Evolutionary conservation across 2,888 invertebrate genomes (phyloP), one percentile per base, ranked within the genome.

Genomic region (Metellina segmentata): DNA sequence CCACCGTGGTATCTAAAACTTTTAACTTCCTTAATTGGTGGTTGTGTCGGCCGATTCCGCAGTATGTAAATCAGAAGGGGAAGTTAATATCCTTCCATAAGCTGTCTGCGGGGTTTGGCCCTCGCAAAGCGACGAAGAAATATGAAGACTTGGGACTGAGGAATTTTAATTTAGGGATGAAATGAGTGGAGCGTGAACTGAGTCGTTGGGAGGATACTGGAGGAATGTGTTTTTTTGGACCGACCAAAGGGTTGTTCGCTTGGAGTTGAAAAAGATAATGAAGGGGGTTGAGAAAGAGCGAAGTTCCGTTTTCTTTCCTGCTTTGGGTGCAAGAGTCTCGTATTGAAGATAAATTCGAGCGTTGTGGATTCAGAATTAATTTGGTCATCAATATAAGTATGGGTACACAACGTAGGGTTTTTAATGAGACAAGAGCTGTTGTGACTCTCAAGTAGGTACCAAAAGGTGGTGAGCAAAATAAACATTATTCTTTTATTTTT

Each of bases 21-120:
- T 61, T 74, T 78, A 86, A 86, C 78, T 77, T 70, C 34, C 77
- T 70, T 86, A 86, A 77, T 86, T 86, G 70, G 77, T 70, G 85
- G 78, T 78, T 48, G 51, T 51, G 70, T 51, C 13, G 49, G 70
- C 16, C 70, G 75, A 75, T 85, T 75, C 61, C 34, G 75, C 13
- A 78, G 85, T 86, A 86, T 86, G 85, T 77, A 86, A 86, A 86
- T 86, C 70, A 78, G 69, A 49, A 48, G 49, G 48, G 52, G n/a
- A 61, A 69, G 78, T 70, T 78, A 70, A 70, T 78, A 52, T 78
- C 69, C 70, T n/a, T 78, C 20, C 61, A 7, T 86, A 78, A 77
- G 52, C 85, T 78, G 78, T 70, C 78, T 8, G 74, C 74, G 85
- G 69, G 74, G 61, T 85, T 85, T 85, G 7, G 82, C 7, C 16